Percentiles rank a stretch among this genome's conserved stretches.
These are phyloP conservation scores for Clytia hemisphaerica DNA, from an alignment of 30 jellyfish, hydroid and myxozoan species.

Conservation along the genomic window DNA sequence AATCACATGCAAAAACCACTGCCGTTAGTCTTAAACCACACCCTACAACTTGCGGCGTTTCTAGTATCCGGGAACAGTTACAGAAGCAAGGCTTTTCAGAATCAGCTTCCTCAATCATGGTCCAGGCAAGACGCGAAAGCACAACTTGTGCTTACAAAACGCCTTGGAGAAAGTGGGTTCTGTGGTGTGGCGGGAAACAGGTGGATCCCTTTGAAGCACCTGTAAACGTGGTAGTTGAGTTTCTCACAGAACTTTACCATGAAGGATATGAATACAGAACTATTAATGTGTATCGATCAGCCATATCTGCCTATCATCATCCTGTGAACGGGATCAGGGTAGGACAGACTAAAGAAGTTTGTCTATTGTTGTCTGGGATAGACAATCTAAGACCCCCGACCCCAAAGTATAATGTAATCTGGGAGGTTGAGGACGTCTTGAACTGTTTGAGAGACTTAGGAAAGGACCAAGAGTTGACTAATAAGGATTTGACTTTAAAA, in stretches of 20 bases:
- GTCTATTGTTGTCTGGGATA: constrained; percentile 1
- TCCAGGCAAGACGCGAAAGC: neutral
- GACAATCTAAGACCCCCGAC: no score
- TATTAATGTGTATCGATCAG: neutral
- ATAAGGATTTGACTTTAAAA: neutral
- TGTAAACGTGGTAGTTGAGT: no score
- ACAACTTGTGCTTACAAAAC: neutral
- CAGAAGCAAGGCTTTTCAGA: neutral
- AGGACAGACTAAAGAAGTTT: neutral
- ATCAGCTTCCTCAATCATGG: neutral
- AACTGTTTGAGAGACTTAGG: neutral
- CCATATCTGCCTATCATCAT: neutral
- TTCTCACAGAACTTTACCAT: no score
- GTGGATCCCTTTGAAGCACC: no score
- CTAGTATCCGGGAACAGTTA: neutral
- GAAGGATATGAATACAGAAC: constrained; percentile 3
- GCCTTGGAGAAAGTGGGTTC: neutral
- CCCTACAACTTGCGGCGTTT: neutral
- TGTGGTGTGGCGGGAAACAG: no score
- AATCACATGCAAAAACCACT: neutral
- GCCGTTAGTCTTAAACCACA: neutral
- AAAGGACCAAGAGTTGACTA: neutral
- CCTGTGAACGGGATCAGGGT: neutral
- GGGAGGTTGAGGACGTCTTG: neutral
- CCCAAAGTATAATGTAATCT: no score